Percentiles rank a stretch among this genome's conserved stretches.
phyloP scores from a whole-genome alignment of 1,140 invertebrate species.

The Bombus huntii region DNA sequence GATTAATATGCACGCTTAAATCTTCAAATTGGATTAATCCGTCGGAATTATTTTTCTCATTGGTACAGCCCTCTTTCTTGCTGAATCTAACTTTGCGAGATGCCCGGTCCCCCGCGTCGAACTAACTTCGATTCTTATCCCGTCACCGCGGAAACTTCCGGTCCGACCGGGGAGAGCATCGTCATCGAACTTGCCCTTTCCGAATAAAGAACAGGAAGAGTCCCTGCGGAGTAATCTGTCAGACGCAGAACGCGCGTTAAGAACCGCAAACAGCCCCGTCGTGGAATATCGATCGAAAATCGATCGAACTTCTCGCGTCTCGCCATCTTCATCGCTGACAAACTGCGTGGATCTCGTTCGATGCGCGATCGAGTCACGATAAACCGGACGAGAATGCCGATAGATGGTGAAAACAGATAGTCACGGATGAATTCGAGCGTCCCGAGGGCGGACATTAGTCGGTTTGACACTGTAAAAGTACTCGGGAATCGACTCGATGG shows the following conservation, averaged over 20 bases:
- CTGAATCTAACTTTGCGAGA: neutral
- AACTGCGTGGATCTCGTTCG: constrained; percentile 27
- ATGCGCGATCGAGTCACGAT: constrained; percentile 54
- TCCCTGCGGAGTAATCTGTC: constrained; percentile 26
- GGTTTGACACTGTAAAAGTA: constrained; percentile 44
- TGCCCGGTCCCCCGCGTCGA: neutral
- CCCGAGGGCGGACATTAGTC: neutral
- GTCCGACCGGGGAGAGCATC: neutral
- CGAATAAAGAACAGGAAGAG: constrained; percentile 21
- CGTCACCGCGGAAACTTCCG: constrained; percentile 17
- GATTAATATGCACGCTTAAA: neutral
- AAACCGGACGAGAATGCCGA: constrained; percentile 12
- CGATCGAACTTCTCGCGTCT: neutral
- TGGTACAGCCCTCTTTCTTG: neutral
- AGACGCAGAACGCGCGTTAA: constrained; percentile 29
- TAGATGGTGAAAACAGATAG: constrained; percentile 43
- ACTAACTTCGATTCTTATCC: constrained; percentile 6
- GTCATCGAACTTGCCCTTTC: neutral
- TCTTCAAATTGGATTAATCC: neutral
- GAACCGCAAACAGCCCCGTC: constrained; percentile 1
- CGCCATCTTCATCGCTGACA: constrained; percentile 12
- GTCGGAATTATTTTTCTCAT: neutral
- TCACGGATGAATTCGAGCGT: constrained; percentile 36
- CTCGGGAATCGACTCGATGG: constrained; percentile 13
- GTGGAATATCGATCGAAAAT: neutral